Evolutionary conservation across 1,140 invertebrate genomes (phyloP), one percentile per base, ranked within the genome.

Genomic region (Elymnias hypermnestra): DNA sequence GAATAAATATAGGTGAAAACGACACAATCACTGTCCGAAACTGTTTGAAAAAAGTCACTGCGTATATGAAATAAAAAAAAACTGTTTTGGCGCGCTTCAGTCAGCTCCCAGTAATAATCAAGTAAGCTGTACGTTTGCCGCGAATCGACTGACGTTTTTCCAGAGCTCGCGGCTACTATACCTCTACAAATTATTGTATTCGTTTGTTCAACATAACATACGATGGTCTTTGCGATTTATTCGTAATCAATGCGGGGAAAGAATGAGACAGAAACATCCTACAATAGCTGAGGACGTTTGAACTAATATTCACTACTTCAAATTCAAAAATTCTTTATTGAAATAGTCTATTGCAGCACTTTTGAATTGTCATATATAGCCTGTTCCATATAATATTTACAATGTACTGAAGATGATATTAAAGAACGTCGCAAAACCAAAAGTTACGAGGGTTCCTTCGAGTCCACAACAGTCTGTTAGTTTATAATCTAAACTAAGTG

Each of bases 111-210:
- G 53, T 52, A 59, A 44, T 44, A 43, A 31, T 31, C 74, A 62
- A 69, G 64, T 61, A 63, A 46, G 57, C 58, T 62, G 56, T 19
- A 45, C 49, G 53, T 53, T 40, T 35, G 53, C 45, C 64, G 48
- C 64, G 63, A 53, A 53, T 46, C 66, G 67, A 82, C 77, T 82
- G 63, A 35, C 57, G 49, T 42, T 60, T 31, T 45, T 19, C 29
- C 49, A 37, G 41, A 8, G 10, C 5, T 17, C 7, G 1, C 46
- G 25, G 53, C 35, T 49, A 45, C 38, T 59, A 59, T 48, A 63
- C 69, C 61, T 69, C 68, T 72, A 76, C 62, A 69, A 61, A 70
- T 69, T 60, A 37, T 33, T 29, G 10, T 8, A 5, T 50, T 18
- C 25, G n/a, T 26, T 12, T 29, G 26, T 14, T 26, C 23, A 26